Evolutionary conservation across 1,140 invertebrate species (phyloP).

Genomic region (Magallana ariakensis): DNA sequence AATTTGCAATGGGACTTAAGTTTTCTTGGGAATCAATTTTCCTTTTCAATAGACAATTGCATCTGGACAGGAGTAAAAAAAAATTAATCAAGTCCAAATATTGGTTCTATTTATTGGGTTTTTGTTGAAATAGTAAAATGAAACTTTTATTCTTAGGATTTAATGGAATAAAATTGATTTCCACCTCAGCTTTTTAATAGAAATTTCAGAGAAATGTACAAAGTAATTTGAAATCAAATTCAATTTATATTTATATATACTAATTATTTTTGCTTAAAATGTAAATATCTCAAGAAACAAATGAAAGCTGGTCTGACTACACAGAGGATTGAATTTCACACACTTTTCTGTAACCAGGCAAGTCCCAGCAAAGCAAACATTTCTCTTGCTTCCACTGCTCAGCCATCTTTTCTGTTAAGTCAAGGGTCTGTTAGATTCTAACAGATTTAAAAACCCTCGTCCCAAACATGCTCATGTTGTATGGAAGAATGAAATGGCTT

Average conservation of each 20-base stretch:
- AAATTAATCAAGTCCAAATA: conserved; percentile 32
- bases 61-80: neutral
- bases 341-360: neutral
- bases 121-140: neutral
- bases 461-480: conserved; percentile 30
- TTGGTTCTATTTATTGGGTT: neutral
- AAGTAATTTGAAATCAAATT: neutral
- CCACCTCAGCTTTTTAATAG: neutral
- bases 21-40: neutral
- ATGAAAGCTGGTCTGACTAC: no score
- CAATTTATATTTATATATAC: no score
- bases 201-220: neutral
- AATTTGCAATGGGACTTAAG: neutral
- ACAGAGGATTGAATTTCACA: neutral
- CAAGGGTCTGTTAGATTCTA: conserved; percentile 10
- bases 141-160: neutral
- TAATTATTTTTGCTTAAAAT: no score
- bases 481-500: conserved; percentile 24
- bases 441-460: conserved; percentile 4
- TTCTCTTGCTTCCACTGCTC: neutral
- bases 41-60: neutral
- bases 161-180: conserved; percentile 17
- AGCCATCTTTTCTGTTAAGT: neutral
- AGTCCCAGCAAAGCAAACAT: neutral
- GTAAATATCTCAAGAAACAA: no score